Percentiles rank a stretch among this genome's conserved stretches.
Evolutionary conservation across 2,113 vertebrate genomes (phyloP).

Genomic region (Pluvialis apricaria): DNA sequence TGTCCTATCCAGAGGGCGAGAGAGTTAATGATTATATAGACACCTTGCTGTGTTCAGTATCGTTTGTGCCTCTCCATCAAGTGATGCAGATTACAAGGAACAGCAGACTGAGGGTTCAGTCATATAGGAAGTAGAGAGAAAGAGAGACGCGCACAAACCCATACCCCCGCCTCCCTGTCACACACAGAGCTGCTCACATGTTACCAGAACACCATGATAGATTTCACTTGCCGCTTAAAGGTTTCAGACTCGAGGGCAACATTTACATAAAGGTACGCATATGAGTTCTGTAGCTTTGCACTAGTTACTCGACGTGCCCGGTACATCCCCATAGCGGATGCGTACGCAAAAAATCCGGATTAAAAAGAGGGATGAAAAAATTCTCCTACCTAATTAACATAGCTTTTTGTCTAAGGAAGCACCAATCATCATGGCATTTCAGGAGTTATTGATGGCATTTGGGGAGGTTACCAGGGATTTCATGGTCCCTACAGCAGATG

Average conservation of each 20-base stretch:
- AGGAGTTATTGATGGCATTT: constrained; percentile 77
- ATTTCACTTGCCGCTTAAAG: constrained; percentile 57
- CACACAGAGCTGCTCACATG: constrained; percentile 14
- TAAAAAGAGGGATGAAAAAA: constrained; percentile 32
- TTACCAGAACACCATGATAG: constrained; percentile 41
- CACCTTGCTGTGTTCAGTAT: constrained; percentile 54
- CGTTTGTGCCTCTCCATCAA: constrained; percentile 64
- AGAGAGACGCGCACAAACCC: neutral
- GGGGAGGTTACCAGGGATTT: constrained; percentile 73
- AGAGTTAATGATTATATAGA: constrained; percentile 69
- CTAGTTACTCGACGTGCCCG: constrained; percentile 6
- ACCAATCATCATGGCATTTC: constrained; percentile 73
- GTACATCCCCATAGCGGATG: constrained; percentile 20
- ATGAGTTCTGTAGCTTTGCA: constrained; percentile 4
- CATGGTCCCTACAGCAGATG: constrained; percentile 67
- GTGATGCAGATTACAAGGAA: constrained; percentile 68
- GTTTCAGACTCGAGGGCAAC: constrained; percentile 40
- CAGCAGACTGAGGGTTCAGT: constrained; percentile 49
- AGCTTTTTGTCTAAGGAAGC: constrained; percentile 70
- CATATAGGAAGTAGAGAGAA: neutral
- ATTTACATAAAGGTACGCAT: constrained; percentile 52
- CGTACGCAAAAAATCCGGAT: constrained; percentile 46
- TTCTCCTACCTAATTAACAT: constrained; percentile 69
- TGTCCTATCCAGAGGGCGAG: constrained; percentile 59
- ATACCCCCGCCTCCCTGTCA: neutral